Conservation (phyloP, 2,888 invertebrate genomes). For the Cantharis flavilabris region DNA sequence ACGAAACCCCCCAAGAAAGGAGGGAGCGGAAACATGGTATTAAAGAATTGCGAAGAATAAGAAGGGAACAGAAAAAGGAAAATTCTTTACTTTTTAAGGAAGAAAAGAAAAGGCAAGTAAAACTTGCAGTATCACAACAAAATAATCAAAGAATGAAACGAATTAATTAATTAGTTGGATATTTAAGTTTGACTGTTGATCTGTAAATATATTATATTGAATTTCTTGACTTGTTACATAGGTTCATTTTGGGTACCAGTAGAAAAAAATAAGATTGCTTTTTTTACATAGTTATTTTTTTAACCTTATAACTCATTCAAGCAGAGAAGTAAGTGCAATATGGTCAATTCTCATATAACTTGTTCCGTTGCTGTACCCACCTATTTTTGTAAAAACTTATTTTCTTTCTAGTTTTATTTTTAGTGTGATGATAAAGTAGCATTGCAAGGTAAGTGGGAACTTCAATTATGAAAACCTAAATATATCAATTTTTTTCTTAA, state of each 20-base stretch:
- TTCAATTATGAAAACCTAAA: too few species aligned
- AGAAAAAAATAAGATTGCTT: neutral
- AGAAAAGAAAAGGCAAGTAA: conserved; percentile 80
- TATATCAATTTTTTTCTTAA: too few species aligned
- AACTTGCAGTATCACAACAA: conserved; percentile 60
- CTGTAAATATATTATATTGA: neutral
- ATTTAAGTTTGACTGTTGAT: neutral
- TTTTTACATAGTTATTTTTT: neutral
- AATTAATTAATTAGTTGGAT: neutral
- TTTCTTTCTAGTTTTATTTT: too few species aligned
- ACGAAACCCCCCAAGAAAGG: conserved; percentile 79
- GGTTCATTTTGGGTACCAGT: neutral
- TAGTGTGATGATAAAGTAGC: too few species aligned
- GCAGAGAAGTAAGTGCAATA: too few species aligned
- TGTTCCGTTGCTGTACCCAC: too few species aligned
- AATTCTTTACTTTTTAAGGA: conserved; percentile 83
- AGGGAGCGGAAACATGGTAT: conserved; percentile 76
- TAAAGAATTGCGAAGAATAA: conserved; percentile 77
- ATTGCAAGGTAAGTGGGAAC: too few species aligned
- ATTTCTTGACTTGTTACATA: neutral
- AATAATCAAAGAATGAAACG: neutral
- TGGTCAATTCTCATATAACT: too few species aligned
- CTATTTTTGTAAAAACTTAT: too few species aligned
- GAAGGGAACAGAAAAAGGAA: conserved; percentile 80
- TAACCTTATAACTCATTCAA: neutral